These are phyloP conservation scores for Drosophila pegasa DNA, from an alignment of 2,888 invertebrate species.

Conservation along the genomic window DNA sequence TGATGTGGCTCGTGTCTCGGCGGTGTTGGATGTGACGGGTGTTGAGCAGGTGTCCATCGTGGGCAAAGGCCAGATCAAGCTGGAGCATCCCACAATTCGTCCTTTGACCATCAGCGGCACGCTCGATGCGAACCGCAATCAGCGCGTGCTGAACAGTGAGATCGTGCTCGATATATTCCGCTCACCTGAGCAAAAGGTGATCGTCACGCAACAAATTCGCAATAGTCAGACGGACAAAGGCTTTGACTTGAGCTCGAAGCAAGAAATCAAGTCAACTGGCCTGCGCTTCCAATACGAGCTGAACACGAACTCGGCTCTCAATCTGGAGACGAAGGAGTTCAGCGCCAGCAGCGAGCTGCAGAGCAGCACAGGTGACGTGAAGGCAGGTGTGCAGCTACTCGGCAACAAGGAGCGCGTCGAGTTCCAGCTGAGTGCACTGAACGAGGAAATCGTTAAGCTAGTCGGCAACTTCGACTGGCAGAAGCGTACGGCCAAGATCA, in stretches of 20 bases:
- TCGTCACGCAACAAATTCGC: slow-evolving; percentile 53
- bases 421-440: slow-evolving; percentile 63
- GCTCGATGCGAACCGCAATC: slow-evolving; percentile 83
- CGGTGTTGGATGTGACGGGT: slow-evolving; percentile 86
- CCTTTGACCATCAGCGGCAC: slow-evolving; percentile 85
- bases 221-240: slow-evolving; percentile 71
- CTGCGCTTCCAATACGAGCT: slow-evolving; percentile 76
- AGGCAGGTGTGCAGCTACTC: slow-evolving; percentile 73
- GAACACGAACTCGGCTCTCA: slow-evolving; percentile 75
- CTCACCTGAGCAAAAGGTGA: slow-evolving; percentile 87
- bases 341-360: slow-evolving; percentile 80
- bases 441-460: slow-evolving; percentile 73
- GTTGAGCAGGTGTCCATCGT: slow-evolving; percentile 85
- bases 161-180: slow-evolving; percentile 87
- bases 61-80: slow-evolving; percentile 87
- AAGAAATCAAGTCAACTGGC: slow-evolving; percentile 86
- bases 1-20: slow-evolving; percentile 88
- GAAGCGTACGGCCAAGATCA: slow-evolving; percentile 65
- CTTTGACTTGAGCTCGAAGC: slow-evolving; percentile 83
- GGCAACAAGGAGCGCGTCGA: slow-evolving; percentile 83
- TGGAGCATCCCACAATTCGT: slow-evolving; percentile 89
- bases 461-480: slow-evolving; percentile 66
- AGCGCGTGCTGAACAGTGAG: slow-evolving; percentile 77
- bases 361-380: slow-evolving; percentile 77
- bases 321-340: slow-evolving; percentile 73